Evolutionary conservation across 2,888 invertebrate genomes (phyloP), one percentile per base, ranked within the genome.

Genomic region (Drosophila paramelanica): DNA sequence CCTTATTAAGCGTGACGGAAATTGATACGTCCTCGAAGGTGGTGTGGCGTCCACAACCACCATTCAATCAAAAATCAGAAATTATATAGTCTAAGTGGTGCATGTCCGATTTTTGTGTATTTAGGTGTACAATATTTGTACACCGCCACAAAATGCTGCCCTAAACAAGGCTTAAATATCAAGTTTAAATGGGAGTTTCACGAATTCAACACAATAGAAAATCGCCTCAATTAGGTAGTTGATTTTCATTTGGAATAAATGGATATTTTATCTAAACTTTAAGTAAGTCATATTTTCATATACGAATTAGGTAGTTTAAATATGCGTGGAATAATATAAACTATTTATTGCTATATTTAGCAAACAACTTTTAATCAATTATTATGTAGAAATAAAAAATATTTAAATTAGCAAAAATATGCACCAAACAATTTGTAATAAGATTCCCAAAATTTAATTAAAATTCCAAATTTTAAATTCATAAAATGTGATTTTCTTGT

Each of bases 1-100:
- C 6, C n/a, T 14, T 25, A 25, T 31, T 31, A 31, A 27, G 4
- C 5, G 33, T 64, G 73, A 64, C 59, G 67, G 88, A 73, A 86
- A 88, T 79, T 72, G 80, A 88, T 88, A 89, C 73, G 73, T 47
- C 38, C 42, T n/a, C 25, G 39, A 67, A 67, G 67, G 67, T 67
- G 51, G 41, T 25, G 38, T 33, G 33, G 39, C 27, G 33, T 53
- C 52, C 38, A 59, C 60, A 73, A 27, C 27, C 23, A 52, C 20
- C 47, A 38, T 14, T 58, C 25, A 38, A 36, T 42, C 58, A 64
- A 1, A 17, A 17, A 66, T 43, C 66, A 49, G 31, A 13, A 38
- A 58, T 71, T 69, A 66, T 66, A 64, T 66, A 64, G 55, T 55
- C 65, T 66, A 59, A 68, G 61, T 75, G 68, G 33, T 69, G 23